Evolutionary conservation across 1,140 invertebrate species (phyloP), one percentile per base, ranked within the genome.

Genomic region (Pseudomyrmex gracilis): DNA sequence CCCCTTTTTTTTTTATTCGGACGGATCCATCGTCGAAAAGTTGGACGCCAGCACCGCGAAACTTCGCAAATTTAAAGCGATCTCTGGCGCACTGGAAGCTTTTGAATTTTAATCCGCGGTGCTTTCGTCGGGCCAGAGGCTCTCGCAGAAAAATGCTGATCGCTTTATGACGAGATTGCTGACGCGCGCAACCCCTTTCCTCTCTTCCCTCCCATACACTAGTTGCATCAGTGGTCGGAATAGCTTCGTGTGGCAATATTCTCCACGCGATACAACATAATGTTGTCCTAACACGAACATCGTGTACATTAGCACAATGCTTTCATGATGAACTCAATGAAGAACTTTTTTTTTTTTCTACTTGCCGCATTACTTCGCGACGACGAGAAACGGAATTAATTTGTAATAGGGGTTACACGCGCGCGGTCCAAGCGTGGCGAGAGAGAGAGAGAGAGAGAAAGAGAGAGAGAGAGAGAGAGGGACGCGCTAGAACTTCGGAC

Each of bases 51-150:
- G 47, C 53, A 71, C n/a, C 63, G 61, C 73, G 78, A 82, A 88
- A 88, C 87, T 89, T 89, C 57, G 73, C 85, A 87, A 89, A 89
- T 89, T 89, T 89, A 82, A 85, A 87, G 71, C 85, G 87, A 82
- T 85, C 85, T 78, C 85, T 20, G 73, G 68, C 51, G 45, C 55
- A 24, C 17, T 64, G 74, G 85, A 73, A 71, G 61, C 88, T 73
- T 89, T 89, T 89, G 87, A 89, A 89, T 89, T 89, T 89, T 89
- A 89, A 89, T 89, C 82, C 53, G 49, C 71, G 67, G 34, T 68
- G 58, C 82, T 80, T 74, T 83, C 76, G 57, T 20, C 20, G 34
- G 53, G 63, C 85, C 70, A 45, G 34, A 34, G 2, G 45, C 57
- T 51, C 17, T 45, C 53, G 47, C 60, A 82, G 73, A 87, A 84